Base-by-base conservation (phyloP, 2,113 vertebrate species). In the Excalfactoria chinensis region DNA sequence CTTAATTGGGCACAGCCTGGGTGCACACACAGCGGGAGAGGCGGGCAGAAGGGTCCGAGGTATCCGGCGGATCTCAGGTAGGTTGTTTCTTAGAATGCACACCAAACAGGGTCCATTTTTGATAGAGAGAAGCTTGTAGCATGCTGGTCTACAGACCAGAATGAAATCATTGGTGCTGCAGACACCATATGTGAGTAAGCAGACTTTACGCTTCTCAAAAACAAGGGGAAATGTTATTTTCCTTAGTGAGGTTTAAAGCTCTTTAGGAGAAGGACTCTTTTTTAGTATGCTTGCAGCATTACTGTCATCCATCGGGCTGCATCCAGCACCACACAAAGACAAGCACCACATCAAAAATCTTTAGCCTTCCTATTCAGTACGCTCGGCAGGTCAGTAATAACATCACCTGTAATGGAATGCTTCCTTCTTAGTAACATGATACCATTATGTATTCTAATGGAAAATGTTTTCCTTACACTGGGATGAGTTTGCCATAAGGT, bases 1-100 rank as follows among this genome's bases (percentile, higher is more conserved):
- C n/a, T 75, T 99, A 69, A 98, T 98, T 6, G 98, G 98, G 56
- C 98, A 99, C 96, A 98, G 98, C 23, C 73, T 99, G 35, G 99
- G 98, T 43, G 98, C 98, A 22, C 98, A 99, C 2, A 69, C 90
- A 28, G 98, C 98, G 0, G 99, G 98, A 90, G 98, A 98, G 11
- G 97, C 82, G 0, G 98, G 98, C 3, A 97, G 95, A 62, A 97
- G 97, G 82, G 97, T 95, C 58, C 84, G 19, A 4, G 96, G 97
- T 37, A 95, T 99, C 48, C 74, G 96, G 10, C 96, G 98, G 55
- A 98, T 99, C 86, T 98, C 98, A 81, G 98, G 98, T 99, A 95
- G 84, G 93, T 63, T 71, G 56, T 22, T 75, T 40, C 13, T 7
- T 0, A 0, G 30, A 14, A 10, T 5, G 5, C 28, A 67, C 13